Conservation (phyloP, 2,797 vertebrate species). For the Pseudochirops corinnae region DNA sequence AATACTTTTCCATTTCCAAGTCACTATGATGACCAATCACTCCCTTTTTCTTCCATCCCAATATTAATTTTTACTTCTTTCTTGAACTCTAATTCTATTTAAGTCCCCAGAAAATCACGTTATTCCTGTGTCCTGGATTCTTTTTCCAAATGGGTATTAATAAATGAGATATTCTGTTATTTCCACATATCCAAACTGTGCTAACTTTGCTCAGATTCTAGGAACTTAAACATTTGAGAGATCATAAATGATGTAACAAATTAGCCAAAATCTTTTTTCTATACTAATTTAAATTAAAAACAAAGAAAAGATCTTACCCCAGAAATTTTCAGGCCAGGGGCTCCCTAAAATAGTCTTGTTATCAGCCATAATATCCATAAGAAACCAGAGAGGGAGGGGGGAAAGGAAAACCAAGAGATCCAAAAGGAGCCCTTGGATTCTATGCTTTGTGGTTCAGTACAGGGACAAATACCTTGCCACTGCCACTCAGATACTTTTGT, state of each 20-base stretch:
- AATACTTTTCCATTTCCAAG: not conserved
- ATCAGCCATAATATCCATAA: slow-evolving; percentile 91
- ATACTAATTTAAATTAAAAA: slow-evolving; percentile 57
- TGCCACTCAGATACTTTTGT: slow-evolving; percentile 85
- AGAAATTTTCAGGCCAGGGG: slow-evolving; percentile 90
- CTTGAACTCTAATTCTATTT: slow-evolving; percentile 19
- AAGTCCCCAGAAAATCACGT: slow-evolving; percentile 9
- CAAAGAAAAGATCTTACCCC: slow-evolving; percentile 89
- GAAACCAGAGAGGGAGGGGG: slow-evolving; percentile 73
- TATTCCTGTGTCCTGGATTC: not conserved
- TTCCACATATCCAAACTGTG: not conserved
- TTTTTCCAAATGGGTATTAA: slow-evolving; percentile 2
- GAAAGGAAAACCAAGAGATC: slow-evolving; percentile 78
- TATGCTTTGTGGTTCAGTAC: slow-evolving; percentile 77
- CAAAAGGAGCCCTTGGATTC: slow-evolving; percentile 74
- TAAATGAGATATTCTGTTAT: not conserved
- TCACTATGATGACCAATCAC: not conserved
- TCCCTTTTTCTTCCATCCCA: not conserved
- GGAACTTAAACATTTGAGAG: slow-evolving; percentile 24
- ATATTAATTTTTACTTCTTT: slow-evolving; percentile 1
- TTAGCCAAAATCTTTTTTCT: slow-evolving; percentile 17
- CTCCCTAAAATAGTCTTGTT: slow-evolving; percentile 86
- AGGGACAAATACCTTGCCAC: slow-evolving; percentile 82
- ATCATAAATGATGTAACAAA: slow-evolving; percentile 45
- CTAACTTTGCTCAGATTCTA: not conserved